Evolutionary conservation across 2,888 invertebrate genomes (phyloP).

Genomic region (Oxycera nigricornis): DNA sequence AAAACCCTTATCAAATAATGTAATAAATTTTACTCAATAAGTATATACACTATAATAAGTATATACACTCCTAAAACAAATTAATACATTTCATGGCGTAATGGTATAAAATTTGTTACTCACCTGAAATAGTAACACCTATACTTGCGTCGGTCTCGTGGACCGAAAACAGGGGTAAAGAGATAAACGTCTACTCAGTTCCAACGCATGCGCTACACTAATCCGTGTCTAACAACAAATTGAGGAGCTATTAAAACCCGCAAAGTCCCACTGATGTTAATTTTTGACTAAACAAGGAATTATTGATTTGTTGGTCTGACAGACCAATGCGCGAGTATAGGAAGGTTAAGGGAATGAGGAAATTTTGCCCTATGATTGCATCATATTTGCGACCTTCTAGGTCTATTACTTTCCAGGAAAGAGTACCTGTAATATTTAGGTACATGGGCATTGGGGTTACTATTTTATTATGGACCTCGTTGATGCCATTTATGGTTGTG

Average conservation of each 20-base stretch:
- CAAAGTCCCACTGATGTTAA: neutral
- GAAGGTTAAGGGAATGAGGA: too few relatives aligned
- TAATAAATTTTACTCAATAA: too few relatives aligned
- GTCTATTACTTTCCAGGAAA: neutral
- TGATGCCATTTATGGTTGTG: neutral
- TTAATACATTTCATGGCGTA: too few relatives aligned
- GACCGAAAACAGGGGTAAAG: neutral
- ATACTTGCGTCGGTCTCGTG: neutral
- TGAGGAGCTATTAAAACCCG: neutral
- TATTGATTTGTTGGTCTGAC: too few relatives aligned
- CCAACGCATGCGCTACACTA: neutral
- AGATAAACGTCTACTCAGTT: neutral
- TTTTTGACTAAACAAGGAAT: neutral
- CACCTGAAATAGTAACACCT: neutral
- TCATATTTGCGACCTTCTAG: neutral
- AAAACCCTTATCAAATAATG: too few relatives aligned
- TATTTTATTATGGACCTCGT: neutral
- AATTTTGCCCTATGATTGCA: conserved; percentile 5
- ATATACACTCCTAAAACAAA: too few relatives aligned
- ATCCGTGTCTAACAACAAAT: neutral
- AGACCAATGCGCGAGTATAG: too few relatives aligned
- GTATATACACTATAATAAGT: too few relatives aligned
- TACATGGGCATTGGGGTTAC: conserved; percentile 1
- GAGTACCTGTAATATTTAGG: neutral
- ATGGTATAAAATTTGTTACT: too few relatives aligned